Conservation (phyloP, 64 coral and sea anemone genomes). For the Actinia equina region DNA sequence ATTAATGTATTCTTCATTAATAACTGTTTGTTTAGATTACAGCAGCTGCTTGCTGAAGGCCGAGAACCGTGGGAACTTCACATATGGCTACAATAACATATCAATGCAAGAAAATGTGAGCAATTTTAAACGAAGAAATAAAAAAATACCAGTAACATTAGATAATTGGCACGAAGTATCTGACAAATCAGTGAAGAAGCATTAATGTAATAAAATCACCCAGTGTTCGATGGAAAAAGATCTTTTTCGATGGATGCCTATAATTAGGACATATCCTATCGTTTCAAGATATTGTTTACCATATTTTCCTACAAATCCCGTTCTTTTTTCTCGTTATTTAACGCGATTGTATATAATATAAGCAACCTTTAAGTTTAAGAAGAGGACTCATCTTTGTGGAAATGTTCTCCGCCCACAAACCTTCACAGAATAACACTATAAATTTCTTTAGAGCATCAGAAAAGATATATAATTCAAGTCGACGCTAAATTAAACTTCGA, state of each 20-base stretch:
- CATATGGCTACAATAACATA: constrained; percentile 40
- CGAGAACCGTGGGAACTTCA: constrained; percentile 54
- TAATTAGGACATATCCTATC: neutral
- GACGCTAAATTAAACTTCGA: neutral
- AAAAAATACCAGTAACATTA: neutral
- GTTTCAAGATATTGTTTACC: constrained; percentile 14
- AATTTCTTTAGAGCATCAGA: neutral
- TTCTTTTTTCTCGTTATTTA: neutral
- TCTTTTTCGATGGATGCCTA: neutral
- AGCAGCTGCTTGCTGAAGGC: constrained; percentile 43
- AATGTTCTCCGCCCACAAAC: neutral
- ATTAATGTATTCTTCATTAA: constrained; percentile 66
- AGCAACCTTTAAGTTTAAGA: neutral
- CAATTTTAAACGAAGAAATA: neutral
- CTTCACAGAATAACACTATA: neutral
- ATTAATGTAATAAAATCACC: neutral
- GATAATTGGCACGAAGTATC: neutral
- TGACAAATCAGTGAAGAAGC: neutral
- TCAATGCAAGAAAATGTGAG: constrained; percentile 23
- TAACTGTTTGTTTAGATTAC: constrained; percentile 71
- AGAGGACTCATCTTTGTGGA: neutral
- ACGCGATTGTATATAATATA: neutral
- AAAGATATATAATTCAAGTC: neutral
- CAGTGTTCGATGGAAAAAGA: neutral
- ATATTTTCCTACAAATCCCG: constrained; percentile 3